phyloP scores from a whole-genome alignment of 2,797 vertebrate genomes.

The Amphiprion clarkii region DNA sequence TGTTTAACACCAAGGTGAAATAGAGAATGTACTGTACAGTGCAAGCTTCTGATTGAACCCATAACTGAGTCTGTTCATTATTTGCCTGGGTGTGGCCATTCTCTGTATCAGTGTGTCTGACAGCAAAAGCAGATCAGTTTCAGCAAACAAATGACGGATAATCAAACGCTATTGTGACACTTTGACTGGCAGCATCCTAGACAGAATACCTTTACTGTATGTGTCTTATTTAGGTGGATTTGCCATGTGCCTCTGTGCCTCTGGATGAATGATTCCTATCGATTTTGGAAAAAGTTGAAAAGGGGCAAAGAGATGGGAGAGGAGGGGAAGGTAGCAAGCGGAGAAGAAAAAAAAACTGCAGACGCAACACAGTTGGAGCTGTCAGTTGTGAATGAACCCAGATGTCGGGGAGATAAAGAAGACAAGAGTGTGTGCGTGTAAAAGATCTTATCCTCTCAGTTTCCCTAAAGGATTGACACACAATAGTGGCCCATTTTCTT shows the following conservation, averaged over 20 bases:
- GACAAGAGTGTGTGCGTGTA: neutral
- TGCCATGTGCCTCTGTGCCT: constrained; percentile 11
- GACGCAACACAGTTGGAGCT: constrained; percentile 64
- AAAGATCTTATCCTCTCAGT: constrained; percentile 55
- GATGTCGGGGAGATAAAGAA: constrained; percentile 71
- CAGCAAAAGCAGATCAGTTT: constrained; percentile 27
- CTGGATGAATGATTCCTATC: constrained; percentile 58
- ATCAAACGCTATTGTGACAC: constrained; percentile 32
- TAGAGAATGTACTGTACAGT: neutral
- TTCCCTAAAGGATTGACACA: constrained; percentile 62
- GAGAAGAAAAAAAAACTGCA: constrained; percentile 29
- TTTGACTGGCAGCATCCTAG: constrained; percentile 51
- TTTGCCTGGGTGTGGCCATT: neutral
- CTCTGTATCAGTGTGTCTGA: constrained; percentile 26
- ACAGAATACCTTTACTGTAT: constrained; percentile 24
- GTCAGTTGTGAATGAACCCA: constrained; percentile 72
- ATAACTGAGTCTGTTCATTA: neutral
- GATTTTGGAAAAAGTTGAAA: constrained; percentile 22
- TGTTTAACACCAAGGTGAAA: constrained; percentile 2
- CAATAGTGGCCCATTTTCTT: constrained; percentile 60
- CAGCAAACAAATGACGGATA: constrained; percentile 35
- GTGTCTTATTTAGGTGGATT: constrained; percentile 38
- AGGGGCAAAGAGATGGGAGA: neutral
- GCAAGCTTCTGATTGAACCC: neutral
- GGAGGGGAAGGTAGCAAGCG: neutral